These are phyloP conservation scores for Anthoscopus minutus DNA, from an alignment of 2,113 vertebrate species.

Conservation along the genomic window DNA sequence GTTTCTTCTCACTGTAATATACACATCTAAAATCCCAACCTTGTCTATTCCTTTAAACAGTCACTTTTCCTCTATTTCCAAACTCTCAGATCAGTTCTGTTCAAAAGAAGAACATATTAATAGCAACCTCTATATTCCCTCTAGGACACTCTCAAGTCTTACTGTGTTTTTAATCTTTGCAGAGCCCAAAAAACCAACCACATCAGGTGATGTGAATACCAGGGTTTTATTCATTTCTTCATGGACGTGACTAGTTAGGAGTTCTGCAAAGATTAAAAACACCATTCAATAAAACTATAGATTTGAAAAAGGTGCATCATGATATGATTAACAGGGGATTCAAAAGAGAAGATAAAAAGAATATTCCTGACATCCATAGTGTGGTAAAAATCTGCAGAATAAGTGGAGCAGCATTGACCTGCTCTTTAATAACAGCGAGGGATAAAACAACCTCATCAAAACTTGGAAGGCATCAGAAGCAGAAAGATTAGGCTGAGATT, in stretches of 20 bases:
- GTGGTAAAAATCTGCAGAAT: conserved; percentile 19
- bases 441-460: conserved; percentile 45
- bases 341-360: conserved; percentile 49
- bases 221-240: conserved; percentile 58
- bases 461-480: not conserved
- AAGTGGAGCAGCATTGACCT: conserved; percentile 18
- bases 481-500: conserved; percentile 21
- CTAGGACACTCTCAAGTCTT: conserved; percentile 55
- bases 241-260: conserved; percentile 38
- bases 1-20: not conserved
- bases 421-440: conserved; percentile 12
- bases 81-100: conserved; percentile 41
- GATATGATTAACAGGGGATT: conserved; percentile 58
- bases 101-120: conserved; percentile 64
- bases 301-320: conserved; percentile 38
- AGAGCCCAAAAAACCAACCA: conserved; percentile 48
- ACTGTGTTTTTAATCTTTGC: conserved; percentile 69
- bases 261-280: conserved; percentile 57
- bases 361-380: conserved; percentile 39
- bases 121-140: conserved; percentile 60
- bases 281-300: conserved; percentile 49
- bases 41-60: conserved; percentile 50
- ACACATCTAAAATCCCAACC: not conserved
- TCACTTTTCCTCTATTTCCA: conserved; percentile 58
- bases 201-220: conserved; percentile 58